Percentiles rank a stretch among this genome's conserved stretches.
Conservation (phyloP, 2,797 vertebrate species). For the Rhodeus uyekii region DNA sequence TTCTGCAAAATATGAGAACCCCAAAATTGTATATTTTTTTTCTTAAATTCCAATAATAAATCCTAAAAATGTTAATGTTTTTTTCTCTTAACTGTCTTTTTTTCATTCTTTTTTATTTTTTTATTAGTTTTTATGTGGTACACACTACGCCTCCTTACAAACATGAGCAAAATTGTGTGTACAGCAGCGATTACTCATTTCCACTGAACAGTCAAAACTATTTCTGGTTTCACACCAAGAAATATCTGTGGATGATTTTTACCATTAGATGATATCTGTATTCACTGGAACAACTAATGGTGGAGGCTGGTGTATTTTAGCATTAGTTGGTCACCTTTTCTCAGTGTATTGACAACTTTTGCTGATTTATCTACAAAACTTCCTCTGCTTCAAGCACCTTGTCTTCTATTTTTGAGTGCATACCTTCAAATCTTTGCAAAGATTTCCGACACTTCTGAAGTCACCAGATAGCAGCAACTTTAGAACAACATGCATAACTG, state of each 20-base stretch:
- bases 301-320: neutral
- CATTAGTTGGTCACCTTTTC: neutral
- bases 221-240: neutral
- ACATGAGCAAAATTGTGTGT: neutral
- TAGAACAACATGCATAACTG: no score
- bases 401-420: no score
- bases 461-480: no score
- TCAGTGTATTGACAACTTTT: no score
- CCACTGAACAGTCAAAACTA: neutral
- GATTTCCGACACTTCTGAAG: no score
- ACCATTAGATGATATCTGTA: neutral
- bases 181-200: neutral
- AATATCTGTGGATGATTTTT: neutral
- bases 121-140: no score
- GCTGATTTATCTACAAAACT: no score
- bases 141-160: neutral
- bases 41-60: constrained; percentile 24
- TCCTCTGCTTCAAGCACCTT: no score
- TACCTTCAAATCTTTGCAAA: no score
- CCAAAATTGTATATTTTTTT: constrained; percentile 7
- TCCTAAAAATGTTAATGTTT: neutral
- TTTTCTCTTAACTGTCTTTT: no score
- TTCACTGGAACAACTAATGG: neutral
- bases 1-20: neutral
- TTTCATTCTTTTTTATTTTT: no score